A percentile compares a stretch with the other conserved stretches of the same genome.
Evolutionary conservation across 2,113 vertebrate genomes (phyloP).

Genomic region (Lipophrys pholis): DNA sequence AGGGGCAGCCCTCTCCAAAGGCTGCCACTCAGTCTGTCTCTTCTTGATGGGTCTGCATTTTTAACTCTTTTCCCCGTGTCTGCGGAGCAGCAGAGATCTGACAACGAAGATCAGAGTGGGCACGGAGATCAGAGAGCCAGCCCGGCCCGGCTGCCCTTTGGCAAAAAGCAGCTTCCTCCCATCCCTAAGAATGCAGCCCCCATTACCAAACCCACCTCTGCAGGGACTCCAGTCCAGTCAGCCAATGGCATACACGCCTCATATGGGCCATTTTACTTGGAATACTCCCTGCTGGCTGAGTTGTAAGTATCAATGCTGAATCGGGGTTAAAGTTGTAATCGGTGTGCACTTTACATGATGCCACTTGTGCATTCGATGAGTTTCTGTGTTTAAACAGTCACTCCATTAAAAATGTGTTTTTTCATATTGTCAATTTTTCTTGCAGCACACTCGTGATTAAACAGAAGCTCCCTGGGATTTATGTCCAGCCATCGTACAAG

Average conservation of each 20-base stretch:
- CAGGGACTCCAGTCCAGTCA: slow-evolving; percentile 85
- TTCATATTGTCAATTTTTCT: not conserved
- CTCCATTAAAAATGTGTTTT: too few relatives aligned
- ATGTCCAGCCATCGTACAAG: slow-evolving; percentile 96
- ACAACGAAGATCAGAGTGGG: slow-evolving; percentile 89
- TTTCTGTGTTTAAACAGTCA: too few relatives aligned
- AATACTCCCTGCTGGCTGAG: slow-evolving; percentile 97
- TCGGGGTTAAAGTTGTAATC: not conserved
- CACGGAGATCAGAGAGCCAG: slow-evolving; percentile 88
- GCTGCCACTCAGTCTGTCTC: not conserved
- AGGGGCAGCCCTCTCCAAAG: slow-evolving; percentile 3
- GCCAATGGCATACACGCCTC: slow-evolving; percentile 96
- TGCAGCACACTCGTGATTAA: slow-evolving; percentile 94
- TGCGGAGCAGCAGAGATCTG: slow-evolving; percentile 84
- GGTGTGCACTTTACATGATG: not conserved
- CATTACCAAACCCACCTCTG: slow-evolving; percentile 90
- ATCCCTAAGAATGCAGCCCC: slow-evolving; percentile 95
- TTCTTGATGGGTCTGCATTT: not conserved
- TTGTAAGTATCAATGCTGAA: slow-evolving; percentile 87
- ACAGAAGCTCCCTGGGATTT: slow-evolving; percentile 97
- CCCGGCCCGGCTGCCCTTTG: slow-evolving; percentile 86
- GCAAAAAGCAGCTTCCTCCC: slow-evolving; percentile 95
- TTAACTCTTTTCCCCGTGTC: too few relatives aligned
- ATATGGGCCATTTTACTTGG: slow-evolving; percentile 97
- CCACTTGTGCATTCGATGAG: not conserved